These are phyloP conservation scores for Myotis davidii DNA, from an alignment of 2,113 vertebrate genomes.

Conservation along the genomic window DNA sequence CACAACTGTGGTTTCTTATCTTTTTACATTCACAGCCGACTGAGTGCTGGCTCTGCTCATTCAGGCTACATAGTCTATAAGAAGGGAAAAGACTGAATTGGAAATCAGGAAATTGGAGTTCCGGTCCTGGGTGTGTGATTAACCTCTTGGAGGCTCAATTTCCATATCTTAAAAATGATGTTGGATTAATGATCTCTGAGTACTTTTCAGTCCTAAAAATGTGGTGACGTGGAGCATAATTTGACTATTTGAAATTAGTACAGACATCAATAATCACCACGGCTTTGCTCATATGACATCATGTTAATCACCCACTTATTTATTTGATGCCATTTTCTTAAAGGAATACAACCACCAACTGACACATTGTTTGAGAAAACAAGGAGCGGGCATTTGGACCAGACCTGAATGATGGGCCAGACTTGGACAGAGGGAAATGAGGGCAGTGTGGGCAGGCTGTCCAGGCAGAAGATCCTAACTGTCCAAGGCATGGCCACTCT, in stretches of 20 bases:
- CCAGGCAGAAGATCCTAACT: background rate
- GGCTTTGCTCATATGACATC: background rate
- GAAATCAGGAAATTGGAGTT: background rate
- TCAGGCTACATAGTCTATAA: background rate
- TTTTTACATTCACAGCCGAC: background rate
- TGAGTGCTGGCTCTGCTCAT: background rate
- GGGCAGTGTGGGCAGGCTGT: accelerated
- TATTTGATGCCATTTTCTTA: background rate
- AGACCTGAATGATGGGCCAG: background rate
- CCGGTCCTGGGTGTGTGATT: background rate
- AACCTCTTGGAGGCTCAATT: conserved; percentile 49
- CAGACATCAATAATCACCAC: background rate
- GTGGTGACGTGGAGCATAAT: background rate
- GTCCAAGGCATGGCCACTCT: background rate
- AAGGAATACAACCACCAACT: background rate
- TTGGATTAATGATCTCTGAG: conserved; percentile 37
- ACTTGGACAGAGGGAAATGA: accelerated
- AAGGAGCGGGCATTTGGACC: background rate
- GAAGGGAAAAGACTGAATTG: background rate
- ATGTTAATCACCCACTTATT: background rate
- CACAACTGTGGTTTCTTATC: background rate
- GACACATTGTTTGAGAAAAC: conserved; percentile 5
- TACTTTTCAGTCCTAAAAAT: background rate
- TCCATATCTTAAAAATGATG: conserved; percentile 42
- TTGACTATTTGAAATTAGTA: conserved; percentile 21